Evolutionary conservation across 1,140 invertebrate genomes (phyloP).

Genomic region (Pteromalus puparum): DNA sequence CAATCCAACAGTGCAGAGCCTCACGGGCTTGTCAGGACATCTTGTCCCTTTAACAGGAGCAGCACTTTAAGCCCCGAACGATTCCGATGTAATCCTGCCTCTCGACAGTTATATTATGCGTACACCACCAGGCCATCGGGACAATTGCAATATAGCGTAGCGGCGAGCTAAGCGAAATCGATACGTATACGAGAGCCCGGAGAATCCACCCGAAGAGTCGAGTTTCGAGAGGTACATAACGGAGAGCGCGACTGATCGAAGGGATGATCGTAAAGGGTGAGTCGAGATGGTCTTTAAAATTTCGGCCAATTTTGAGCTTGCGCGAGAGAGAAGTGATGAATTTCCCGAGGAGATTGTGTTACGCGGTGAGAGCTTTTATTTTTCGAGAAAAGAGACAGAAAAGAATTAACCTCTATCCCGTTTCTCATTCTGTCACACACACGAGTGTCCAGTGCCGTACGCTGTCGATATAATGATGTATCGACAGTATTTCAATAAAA

Average conservation of each 20-base stretch:
- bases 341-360: too few relatives aligned
- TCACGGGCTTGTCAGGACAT: not conserved
- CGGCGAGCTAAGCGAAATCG: not conserved
- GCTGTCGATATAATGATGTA: too few relatives aligned
- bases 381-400: too few relatives aligned
- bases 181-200: not conserved
- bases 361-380: too few relatives aligned
- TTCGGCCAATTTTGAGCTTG: too few relatives aligned
- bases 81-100: not conserved
- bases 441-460: too few relatives aligned
- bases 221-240: not conserved
- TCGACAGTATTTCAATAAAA: too few relatives aligned
- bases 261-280: not conserved
- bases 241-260: not conserved
- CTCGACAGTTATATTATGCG: not conserved
- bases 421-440: too few relatives aligned
- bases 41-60: constrained; percentile 16
- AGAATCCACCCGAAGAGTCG: not conserved
- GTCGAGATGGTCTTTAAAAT: not conserved
- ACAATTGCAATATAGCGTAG: constrained; percentile 10
- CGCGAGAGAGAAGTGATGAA: too few relatives aligned
- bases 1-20: not conserved
- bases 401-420: too few relatives aligned
- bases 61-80: constrained; percentile 7
- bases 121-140: not conserved